Percentiles rank a stretch among this genome's conserved stretches.
phyloP scores from a whole-genome alignment of 2,797 vertebrate species.

The Mormyrops attenuatus region DNA sequence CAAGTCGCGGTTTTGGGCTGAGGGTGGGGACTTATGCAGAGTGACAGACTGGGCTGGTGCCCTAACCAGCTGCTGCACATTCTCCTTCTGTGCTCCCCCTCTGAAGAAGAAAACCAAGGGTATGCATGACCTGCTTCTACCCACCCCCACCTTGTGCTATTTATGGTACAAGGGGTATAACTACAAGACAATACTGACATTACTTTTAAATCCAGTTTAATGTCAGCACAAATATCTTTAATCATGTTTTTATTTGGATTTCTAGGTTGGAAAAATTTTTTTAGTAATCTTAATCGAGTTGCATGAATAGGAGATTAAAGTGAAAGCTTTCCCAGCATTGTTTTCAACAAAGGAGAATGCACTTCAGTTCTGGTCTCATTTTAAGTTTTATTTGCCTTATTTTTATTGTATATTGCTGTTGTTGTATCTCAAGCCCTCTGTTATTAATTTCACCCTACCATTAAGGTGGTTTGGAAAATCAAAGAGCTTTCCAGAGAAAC shows the following conservation, averaged over 20 bases:
- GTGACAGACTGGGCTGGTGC: neutral
- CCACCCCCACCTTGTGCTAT: neutral
- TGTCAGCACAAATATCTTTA: neutral
- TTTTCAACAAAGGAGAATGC: neutral
- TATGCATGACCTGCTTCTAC: neutral
- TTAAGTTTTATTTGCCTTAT: neutral
- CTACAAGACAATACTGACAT: neutral
- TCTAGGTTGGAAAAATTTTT: neutral
- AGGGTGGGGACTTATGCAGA: neutral
- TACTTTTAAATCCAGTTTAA: neutral
- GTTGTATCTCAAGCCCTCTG: neutral
- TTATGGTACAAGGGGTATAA: neutral
- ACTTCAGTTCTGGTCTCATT: neutral
- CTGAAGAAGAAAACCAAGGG: neutral
- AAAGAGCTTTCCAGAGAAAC: conserved; percentile 9
- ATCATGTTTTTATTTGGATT: neutral
- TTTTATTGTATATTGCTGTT: neutral
- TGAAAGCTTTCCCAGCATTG: neutral
- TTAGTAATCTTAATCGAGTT: neutral
- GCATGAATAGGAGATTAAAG: neutral
- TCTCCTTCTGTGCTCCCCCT: neutral
- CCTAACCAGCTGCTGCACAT: neutral
- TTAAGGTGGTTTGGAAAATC: conserved; percentile 16
- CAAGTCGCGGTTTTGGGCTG: neutral
- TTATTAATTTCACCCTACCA: conserved; percentile 15